A percentile compares a stretch with the other conserved stretches of the same genome.
These are phyloP conservation scores for Notothenia rossii DNA, from an alignment of 2,113 vertebrate genomes.

Conservation along the genomic window DNA sequence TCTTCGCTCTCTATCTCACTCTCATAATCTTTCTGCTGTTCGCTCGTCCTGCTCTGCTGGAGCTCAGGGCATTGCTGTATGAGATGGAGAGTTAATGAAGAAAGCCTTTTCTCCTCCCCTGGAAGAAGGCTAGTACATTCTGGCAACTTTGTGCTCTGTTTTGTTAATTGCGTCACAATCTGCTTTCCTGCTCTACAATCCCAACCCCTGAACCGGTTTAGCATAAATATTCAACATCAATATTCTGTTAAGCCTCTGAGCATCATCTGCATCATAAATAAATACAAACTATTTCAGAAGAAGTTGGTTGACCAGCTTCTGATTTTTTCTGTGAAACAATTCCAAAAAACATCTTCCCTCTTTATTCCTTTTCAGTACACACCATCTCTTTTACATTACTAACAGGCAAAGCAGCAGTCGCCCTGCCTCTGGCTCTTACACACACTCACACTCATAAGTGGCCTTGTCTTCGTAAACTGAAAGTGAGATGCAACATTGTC, in stretches of 20 bases:
- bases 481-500: conserved; percentile 66
- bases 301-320: neutral
- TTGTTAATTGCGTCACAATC: conserved; percentile 64
- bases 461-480: conserved; percentile 40
- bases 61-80: conserved; percentile 65
- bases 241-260: conserved; percentile 37
- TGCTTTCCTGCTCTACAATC: conserved; percentile 55
- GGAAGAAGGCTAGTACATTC: conserved; percentile 60
- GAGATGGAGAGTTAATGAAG: conserved; percentile 79
- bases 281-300: conserved; percentile 5
- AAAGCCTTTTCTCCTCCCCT: conserved; percentile 41
- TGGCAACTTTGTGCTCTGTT: conserved; percentile 57
- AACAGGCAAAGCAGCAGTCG: conserved; percentile 9
- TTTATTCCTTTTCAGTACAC: conserved; percentile 38
- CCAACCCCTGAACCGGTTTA: conserved; percentile 51
- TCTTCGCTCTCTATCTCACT: conserved; percentile 60
- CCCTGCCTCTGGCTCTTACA: neutral
- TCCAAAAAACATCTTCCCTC: neutral
- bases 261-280: conserved; percentile 27
- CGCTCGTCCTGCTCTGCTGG: conserved; percentile 52
- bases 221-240: conserved; percentile 64
- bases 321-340: conserved; percentile 3
- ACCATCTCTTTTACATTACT: conserved; percentile 30
- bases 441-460: conserved; percentile 16
- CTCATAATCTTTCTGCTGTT: conserved; percentile 68